Evolutionary conservation across 2,888 invertebrate species (phyloP).

Genomic region (Drosophila kanekoi): DNA sequence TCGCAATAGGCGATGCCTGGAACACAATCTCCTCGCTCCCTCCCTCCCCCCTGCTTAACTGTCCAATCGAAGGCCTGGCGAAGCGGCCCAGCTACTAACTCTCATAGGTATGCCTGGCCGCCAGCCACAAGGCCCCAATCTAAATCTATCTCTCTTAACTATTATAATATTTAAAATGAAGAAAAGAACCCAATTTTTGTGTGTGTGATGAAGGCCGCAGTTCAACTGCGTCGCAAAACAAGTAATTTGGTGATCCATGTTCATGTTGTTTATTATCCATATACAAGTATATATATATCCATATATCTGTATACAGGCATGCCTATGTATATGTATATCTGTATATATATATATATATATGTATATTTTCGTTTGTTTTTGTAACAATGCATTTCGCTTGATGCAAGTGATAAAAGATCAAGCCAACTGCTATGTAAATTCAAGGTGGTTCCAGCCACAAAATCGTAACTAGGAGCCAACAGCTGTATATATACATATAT

Average conservation of each 20-base stretch:
- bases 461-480: conserved; percentile 7
- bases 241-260: conserved; percentile 74
- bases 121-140: conserved; percentile 9
- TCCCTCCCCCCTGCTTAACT: not conserved
- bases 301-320: conserved; percentile 10
- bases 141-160: conserved; percentile 59
- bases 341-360: conserved; percentile 1
- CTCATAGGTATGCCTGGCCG: conserved; percentile 32
- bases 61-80: conserved; percentile 32
- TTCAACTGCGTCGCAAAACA: conserved; percentile 58
- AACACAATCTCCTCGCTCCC: conserved; percentile 24
- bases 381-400: conserved; percentile 73
- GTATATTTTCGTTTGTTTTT: conserved; percentile 27
- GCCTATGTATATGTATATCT: not conserved
- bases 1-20: conserved; percentile 55
- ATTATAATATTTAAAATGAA: conserved; percentile 38
- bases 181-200: conserved; percentile 42
- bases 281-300: conserved; percentile 26
- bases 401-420: conserved; percentile 62
- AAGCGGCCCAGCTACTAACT: conserved; percentile 25
- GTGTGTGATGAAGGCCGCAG: conserved; percentile 59
- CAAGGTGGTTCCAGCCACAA: conserved; percentile 16
- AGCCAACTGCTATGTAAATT: conserved; percentile 55
- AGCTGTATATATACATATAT: conserved; percentile 9
- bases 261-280: conserved; percentile 55